Evolutionary conservation across 1,140 invertebrate genomes (phyloP).

Genomic region (Drosophila setifemur): DNA sequence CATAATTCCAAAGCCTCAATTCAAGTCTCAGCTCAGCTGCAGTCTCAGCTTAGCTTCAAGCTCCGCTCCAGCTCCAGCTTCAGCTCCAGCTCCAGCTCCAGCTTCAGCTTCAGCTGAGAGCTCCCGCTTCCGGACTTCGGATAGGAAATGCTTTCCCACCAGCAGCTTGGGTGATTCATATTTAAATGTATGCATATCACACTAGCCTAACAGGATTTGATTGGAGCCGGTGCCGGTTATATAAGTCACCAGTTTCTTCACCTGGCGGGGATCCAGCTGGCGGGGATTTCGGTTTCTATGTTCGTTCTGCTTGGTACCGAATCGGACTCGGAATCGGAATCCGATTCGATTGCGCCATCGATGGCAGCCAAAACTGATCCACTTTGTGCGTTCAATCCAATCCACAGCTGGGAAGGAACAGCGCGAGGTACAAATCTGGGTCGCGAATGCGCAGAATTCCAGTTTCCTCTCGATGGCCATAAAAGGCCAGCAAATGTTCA

Average conservation of each 20-base stretch:
- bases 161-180: slow-evolving; percentile 21
- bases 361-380: slow-evolving; percentile 15
- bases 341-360: too few relatives aligned
- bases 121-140: slow-evolving; percentile 29
- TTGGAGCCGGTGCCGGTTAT: not conserved
- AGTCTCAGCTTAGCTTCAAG: too few relatives aligned
- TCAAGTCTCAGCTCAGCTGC: slow-evolving; percentile 10
- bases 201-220: not conserved
- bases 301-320: too few relatives aligned
- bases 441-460: slow-evolving; percentile 89
- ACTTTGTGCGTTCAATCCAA: slow-evolving; percentile 35
- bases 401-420: slow-evolving; percentile 87
- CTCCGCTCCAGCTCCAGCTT: too few relatives aligned
- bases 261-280: too few relatives aligned
- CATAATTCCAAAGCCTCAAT: slow-evolving; percentile 68
- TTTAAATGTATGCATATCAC: slow-evolving; percentile 25
- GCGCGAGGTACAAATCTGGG: slow-evolving; percentile 89
- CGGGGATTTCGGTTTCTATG: too few relatives aligned
- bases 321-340: too few relatives aligned
- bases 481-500: slow-evolving; percentile 90
- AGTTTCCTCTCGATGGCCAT: slow-evolving; percentile 91
- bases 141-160: slow-evolving; percentile 16
- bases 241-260: slow-evolving; percentile 7
- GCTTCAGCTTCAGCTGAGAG: too few relatives aligned
- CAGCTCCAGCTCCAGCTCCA: too few relatives aligned